phyloP scores from a whole-genome alignment of 2,888 invertebrate genomes.

The Amblyjoppa proteus region DNA sequence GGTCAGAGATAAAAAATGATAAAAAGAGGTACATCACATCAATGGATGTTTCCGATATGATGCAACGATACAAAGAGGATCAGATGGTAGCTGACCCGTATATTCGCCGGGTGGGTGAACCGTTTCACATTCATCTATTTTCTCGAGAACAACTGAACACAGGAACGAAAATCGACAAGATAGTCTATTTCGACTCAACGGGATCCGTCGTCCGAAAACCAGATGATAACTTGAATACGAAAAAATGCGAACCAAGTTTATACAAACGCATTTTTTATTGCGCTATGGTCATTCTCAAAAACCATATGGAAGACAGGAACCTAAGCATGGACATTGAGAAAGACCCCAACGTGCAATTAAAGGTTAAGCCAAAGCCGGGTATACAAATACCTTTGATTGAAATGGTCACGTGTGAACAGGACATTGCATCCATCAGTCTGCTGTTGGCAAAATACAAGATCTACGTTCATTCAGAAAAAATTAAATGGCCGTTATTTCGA shows the following conservation, averaged over 20 bases:
- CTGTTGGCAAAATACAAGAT: constrained; percentile 7
- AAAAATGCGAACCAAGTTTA: constrained; percentile 1
- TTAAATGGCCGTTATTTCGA: constrained; percentile 13
- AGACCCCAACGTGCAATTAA: no score
- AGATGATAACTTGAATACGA: constrained; percentile 8
- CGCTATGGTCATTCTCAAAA: background rate
- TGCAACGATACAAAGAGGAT: constrained; percentile 23
- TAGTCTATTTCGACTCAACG: constrained; percentile 9
- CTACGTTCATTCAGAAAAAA: constrained; percentile 2
- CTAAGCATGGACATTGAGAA: no score
- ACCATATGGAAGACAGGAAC: no score
- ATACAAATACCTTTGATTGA: constrained; percentile 10
- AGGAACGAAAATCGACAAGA: background rate
- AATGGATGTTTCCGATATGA: constrained; percentile 8
- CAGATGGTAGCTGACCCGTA: constrained; percentile 18
- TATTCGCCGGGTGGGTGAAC: constrained; percentile 17
- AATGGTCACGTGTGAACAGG: background rate
- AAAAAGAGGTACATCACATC: background rate
- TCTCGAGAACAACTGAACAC: constrained; percentile 9
- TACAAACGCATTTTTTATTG: constrained; percentile 24
- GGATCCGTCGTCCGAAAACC: constrained; percentile 16
- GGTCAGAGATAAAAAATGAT: no score
- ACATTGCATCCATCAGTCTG: constrained; percentile 20
- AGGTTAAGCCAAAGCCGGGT: background rate
- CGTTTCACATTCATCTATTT: constrained; percentile 11